Base-by-base conservation (phyloP, 2,797 vertebrate species). In the Cephalopachus bancanus region DNA sequence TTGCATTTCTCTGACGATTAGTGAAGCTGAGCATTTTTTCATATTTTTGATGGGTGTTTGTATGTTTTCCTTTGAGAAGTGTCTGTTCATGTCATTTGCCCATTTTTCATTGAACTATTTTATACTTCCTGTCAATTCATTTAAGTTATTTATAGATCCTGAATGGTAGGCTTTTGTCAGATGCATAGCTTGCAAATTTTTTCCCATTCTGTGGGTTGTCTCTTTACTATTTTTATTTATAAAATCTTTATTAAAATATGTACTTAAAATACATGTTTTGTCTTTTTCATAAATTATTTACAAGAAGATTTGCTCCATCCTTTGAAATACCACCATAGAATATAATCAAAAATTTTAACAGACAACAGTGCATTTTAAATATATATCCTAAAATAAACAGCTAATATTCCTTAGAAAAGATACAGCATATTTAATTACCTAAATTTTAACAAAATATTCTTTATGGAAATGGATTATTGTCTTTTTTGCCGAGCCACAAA, bases 161-260 rank as follows among this genome's bases (percentile, higher is more conserved):
- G 44, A 7, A 44, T 44, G 44, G 4, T 44, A 44, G 44, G 44
- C 44, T 44, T 44, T 44, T 44, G 44, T 44, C 44, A 44, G 44
- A 44, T 44, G 44, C 44, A 44, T 44, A 44, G 44, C 44, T 44
- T 44, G 44, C 44, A 44, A 44, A 5, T 44, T 44, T 44, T 44
- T 44, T 7, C 44, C 44, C 44, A 44, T 44, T 44, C 44, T 44
- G 44, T 44, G 6, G 44, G 44, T 44, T 44, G 44, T 44, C 44
- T 44, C 44, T 44, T 44, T 44, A 44, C 44, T 44, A 5, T 44
- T 44, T 44, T 44, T 53, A 96, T 60, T 92, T 74, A 88, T 33
- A 95, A 97, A 96, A 88, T 64, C 0, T 97, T 97, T 96, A 97
- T 97, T 97, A 92, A 97, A 96, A 97, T 81, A 95, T 65, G 75